Conservation (phyloP, 2,797 vertebrate species). For the Heliangelus exortis region DNA sequence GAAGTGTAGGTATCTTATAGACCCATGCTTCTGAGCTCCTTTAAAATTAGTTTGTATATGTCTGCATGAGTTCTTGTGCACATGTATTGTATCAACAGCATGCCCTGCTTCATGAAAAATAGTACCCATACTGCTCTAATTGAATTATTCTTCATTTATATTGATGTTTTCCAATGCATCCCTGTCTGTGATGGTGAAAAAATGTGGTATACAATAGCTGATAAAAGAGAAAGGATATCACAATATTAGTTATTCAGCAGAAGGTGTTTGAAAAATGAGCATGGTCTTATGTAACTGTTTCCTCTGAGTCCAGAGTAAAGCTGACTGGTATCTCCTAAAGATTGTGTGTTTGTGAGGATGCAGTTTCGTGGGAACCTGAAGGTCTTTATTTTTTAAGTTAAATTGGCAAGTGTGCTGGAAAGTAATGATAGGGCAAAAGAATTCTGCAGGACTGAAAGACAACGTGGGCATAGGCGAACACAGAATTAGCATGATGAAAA, state of each 20-base stretch:
- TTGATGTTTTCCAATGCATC: not conserved
- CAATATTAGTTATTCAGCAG: not conserved
- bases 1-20: not conserved
- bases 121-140: not conserved
- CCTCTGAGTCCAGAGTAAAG: not conserved
- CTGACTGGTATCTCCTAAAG: not conserved
- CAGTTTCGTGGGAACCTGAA: not conserved
- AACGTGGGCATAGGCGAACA: accelerated
- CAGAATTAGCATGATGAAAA: not conserved
- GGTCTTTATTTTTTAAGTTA: not conserved
- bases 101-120: not conserved
- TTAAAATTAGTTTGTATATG: not conserved
- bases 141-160: not conserved
- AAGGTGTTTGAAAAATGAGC: not conserved
- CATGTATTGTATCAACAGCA: accelerated
- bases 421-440: not conserved
- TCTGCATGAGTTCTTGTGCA: not conserved
- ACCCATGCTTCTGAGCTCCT: not conserved
- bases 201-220: not conserved
- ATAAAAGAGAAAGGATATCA: not conserved
- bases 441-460: not conserved
- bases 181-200: not conserved
- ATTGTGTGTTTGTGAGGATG: not conserved
- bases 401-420: not conserved
- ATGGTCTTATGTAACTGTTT: accelerated